phyloP scores from a whole-genome alignment of 1,140 invertebrate species.

The Triops longicaudatus region DNA sequence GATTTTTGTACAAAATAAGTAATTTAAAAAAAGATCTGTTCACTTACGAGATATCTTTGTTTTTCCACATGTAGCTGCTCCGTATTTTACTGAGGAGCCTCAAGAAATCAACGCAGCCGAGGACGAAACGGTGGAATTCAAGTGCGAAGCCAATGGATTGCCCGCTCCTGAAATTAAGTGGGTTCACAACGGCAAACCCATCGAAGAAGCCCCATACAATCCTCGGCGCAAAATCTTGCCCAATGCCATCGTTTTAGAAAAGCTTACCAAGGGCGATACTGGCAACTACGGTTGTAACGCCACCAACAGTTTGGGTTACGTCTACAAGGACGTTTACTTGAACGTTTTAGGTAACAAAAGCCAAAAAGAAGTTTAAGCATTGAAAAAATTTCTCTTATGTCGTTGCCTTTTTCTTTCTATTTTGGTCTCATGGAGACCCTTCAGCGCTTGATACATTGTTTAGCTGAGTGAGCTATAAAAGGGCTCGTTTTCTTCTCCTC shows the following conservation, averaged over 20 bases:
- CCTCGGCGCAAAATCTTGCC: conserved; percentile 53
- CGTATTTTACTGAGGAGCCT: conserved; percentile 88
- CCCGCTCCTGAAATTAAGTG: conserved; percentile 87
- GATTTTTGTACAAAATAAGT: too few species aligned
- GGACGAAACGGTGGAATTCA: conserved; percentile 77
- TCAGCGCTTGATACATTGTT: not conserved
- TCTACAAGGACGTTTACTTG: conserved; percentile 95
- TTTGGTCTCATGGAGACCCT: not conserved
- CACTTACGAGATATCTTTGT: conserved; percentile 22
- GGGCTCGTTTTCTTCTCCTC: not conserved
- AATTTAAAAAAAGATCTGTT: too few species aligned
- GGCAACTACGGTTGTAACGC: conserved; percentile 91
- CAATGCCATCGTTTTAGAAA: conserved; percentile 72
- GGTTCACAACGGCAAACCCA: conserved; percentile 91
- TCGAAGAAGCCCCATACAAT: conserved; percentile 65
- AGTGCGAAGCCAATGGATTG: conserved; percentile 76
- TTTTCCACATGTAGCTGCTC: conserved; percentile 53
- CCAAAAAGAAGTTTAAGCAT: too few species aligned
- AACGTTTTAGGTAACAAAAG: conserved; percentile 90
- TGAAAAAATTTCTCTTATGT: conserved; percentile 32
- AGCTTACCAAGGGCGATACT: conserved; percentile 79
- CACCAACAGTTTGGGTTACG: conserved; percentile 93
- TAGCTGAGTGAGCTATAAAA: too few species aligned
- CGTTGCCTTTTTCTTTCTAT: conserved; percentile 17
- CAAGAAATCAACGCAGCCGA: conserved; percentile 80